These are phyloP conservation scores for Stegophylla sp. DNA, from an alignment of 2,888 invertebrate genomes.

Conservation along the genomic window DNA sequence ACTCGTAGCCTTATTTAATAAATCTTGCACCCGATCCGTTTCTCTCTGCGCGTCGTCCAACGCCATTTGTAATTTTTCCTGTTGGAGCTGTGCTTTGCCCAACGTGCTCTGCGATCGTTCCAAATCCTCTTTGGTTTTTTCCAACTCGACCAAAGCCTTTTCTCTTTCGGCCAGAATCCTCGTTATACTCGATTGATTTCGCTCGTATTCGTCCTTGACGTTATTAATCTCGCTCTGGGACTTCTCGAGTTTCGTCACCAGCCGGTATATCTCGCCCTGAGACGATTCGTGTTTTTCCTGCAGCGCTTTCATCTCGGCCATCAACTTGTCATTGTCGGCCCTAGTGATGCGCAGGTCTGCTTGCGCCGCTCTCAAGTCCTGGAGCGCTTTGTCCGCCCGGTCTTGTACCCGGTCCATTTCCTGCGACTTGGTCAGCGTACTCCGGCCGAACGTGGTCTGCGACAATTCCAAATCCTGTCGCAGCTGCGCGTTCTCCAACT, in stretches of 20 bases:
- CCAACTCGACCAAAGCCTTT: slow-evolving; percentile 81
- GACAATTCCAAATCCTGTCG: slow-evolving; percentile 85
- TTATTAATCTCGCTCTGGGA: slow-evolving; percentile 94
- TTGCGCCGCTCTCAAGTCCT: slow-evolving; percentile 84
- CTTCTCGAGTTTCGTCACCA: slow-evolving; percentile 92
- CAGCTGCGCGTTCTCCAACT: slow-evolving; percentile 88
- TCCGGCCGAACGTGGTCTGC: slow-evolving; percentile 82
- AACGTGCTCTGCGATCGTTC: slow-evolving; percentile 87
- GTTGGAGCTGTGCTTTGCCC: slow-evolving; percentile 88
- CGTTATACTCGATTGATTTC: slow-evolving; percentile 81
- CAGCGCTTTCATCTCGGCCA: slow-evolving; percentile 80
- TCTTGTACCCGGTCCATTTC: slow-evolving; percentile 84
- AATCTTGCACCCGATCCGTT: slow-evolving; percentile 87
- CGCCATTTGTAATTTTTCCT: slow-evolving; percentile 87
- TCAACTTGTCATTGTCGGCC: slow-evolving; percentile 86
- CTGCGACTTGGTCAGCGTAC: slow-evolving; percentile 80
- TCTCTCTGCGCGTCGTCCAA: slow-evolving; percentile 90
- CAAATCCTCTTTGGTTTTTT: slow-evolving; percentile 85
- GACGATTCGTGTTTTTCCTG: slow-evolving; percentile 94
- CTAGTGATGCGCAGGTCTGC: slow-evolving; percentile 91
- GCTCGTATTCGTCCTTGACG: slow-evolving; percentile 88
- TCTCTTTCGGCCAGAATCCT: slow-evolving; percentile 88
- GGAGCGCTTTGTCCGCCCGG: slow-evolving; percentile 82
- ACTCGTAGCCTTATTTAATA: slow-evolving; percentile 80
- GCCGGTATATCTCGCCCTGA: slow-evolving; percentile 91